These are phyloP conservation scores for Julus scandinavius DNA, from an alignment of 2,888 invertebrate genomes.

Conservation along the genomic window DNA sequence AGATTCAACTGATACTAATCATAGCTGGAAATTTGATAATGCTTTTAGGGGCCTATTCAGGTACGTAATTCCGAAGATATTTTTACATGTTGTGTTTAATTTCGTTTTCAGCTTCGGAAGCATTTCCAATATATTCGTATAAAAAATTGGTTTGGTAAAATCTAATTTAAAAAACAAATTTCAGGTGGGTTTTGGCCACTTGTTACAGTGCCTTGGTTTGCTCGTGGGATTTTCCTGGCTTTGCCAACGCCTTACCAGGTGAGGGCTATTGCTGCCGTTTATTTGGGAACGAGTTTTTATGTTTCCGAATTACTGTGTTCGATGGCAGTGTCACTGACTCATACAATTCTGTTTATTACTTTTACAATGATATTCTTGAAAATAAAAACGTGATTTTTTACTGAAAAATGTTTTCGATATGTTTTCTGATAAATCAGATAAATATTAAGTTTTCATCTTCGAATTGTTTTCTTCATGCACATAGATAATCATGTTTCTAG, in stretches of 20 bases:
- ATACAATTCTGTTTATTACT: not conserved
- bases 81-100: too few species aligned
- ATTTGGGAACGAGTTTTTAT: not conserved
- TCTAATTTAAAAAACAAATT: not conserved
- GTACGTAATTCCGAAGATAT: not conserved
- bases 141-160: too few species aligned
- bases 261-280: not conserved
- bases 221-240: not conserved
- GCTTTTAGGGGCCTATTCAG: not conserved
- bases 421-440: too few species aligned
- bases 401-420: too few species aligned
- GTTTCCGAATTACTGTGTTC: not conserved
- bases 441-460: too few species aligned
- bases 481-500: too few species aligned
- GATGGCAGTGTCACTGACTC: not conserved
- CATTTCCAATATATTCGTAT: too few species aligned
- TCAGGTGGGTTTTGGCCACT: not conserved
- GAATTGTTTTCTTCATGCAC: too few species aligned
- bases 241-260: not conserved
- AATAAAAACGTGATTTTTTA: slow-evolving; percentile 7
- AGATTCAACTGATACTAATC: not conserved
- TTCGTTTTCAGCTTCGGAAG: too few species aligned
- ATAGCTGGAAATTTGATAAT: not conserved
- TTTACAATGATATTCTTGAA: not conserved
- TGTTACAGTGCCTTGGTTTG: not conserved